These are phyloP conservation scores for Seriola aureovittata DNA, from an alignment of 2,113 vertebrate species.

Conservation along the genomic window DNA sequence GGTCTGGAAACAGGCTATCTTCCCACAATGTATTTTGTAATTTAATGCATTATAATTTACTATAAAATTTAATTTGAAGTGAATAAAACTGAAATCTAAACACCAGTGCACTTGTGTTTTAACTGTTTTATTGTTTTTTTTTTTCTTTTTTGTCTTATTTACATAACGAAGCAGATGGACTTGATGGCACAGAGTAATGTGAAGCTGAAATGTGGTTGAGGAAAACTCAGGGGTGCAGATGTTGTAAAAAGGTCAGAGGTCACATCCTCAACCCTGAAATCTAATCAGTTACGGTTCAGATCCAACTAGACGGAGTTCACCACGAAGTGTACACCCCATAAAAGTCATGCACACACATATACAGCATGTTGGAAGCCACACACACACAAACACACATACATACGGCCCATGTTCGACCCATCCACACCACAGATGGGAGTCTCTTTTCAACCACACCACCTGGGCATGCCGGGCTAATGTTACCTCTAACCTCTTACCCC, in stretches of 20 bases:
- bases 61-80: not conserved
- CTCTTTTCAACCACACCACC: constrained; percentile 78
- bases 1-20: not conserved
- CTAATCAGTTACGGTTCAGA: constrained; percentile 82
- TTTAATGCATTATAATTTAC: not conserved
- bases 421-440: constrained; percentile 71
- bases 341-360: constrained; percentile 62
- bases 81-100: too few species aligned
- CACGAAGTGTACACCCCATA: constrained; percentile 66
- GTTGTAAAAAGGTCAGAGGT: constrained; percentile 69
- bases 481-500: constrained; percentile 66
- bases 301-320: constrained; percentile 86
- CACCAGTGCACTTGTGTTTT: too few species aligned
- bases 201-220: constrained; percentile 36
- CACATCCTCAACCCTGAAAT: constrained; percentile 74
- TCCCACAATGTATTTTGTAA: not conserved
- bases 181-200: constrained; percentile 4
- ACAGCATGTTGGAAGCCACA: constrained; percentile 20
- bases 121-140: not conserved
- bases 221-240: constrained; percentile 59
- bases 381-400: constrained; percentile 34
- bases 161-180: not conserved
- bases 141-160: too few species aligned
- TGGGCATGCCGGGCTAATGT: constrained; percentile 74
- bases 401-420: constrained; percentile 52